Percentiles rank a stretch among this genome's conserved stretches.
These are phyloP conservation scores for Pangasius krempfi DNA, from an alignment of 2,797 vertebrate genomes.

Conservation along the genomic window DNA sequence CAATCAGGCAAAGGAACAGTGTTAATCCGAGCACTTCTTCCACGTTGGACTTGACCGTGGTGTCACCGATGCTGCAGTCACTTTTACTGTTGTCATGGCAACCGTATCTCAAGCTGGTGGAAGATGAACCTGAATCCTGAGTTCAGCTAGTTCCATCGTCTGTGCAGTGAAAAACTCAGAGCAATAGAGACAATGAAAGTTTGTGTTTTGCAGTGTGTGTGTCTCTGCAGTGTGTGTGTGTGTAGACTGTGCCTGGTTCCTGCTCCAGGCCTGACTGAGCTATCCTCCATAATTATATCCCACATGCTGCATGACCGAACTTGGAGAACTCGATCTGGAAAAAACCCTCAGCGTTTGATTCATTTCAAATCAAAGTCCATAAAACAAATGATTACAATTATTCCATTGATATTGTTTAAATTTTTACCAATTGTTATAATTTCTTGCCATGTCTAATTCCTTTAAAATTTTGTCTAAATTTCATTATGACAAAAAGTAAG, in stretches of 20 bases:
- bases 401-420: background rate
- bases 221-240: conserved; percentile 10
- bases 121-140: conserved; percentile 28
- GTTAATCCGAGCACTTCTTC: conserved; percentile 5
- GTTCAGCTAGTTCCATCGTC: conserved; percentile 3
- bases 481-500: background rate
- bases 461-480: background rate
- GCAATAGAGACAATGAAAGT: background rate
- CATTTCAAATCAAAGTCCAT: background rate
- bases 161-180: background rate
- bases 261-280: conserved; percentile 18
- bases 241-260: conserved; percentile 11
- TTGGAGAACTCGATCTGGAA: background rate
- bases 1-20: background rate
- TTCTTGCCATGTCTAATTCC: background rate
- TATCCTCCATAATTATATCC: conserved; percentile 24
- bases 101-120: conserved; percentile 8
- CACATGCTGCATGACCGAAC: background rate
- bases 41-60: background rate
- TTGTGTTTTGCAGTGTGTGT: background rate
- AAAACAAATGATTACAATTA: background rate
- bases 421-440: too few relatives aligned
- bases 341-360: background rate
- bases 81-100: conserved; percentile 26
- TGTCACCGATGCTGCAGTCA: conserved; percentile 21